Conservation (phyloP, 2,113 vertebrate genomes). For the Geothlypis trichas region DNA sequence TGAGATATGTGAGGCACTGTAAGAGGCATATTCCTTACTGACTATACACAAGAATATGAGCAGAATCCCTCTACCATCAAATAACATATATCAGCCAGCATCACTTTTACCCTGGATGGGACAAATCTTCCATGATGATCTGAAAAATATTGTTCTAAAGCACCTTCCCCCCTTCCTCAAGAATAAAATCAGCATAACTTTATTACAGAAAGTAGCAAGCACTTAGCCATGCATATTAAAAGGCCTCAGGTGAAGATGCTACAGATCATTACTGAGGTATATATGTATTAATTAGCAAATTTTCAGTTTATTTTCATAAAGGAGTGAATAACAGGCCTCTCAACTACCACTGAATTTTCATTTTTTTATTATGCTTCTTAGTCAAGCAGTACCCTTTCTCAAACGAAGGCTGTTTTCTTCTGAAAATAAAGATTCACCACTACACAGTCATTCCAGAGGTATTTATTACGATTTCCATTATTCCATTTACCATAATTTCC, state of each 20-base stretch:
- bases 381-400: neutral
- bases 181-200: neutral
- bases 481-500: neutral
- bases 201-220: neutral
- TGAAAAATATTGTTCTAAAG: neutral
- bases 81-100: neutral
- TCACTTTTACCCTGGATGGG: neutral
- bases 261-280: neutral
- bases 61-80: neutral
- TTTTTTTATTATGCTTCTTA: neutral
- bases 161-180: neutral
- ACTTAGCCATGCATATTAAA: neutral
- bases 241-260: neutral
- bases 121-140: neutral
- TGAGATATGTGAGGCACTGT: fast-evolving
- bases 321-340: neutral
- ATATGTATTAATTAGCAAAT: neutral
- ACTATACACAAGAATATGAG: neutral
- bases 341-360: neutral
- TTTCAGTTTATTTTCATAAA: neutral
- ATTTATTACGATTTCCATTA: neutral
- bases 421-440: neutral
- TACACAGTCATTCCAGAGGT: neutral
- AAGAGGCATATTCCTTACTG: neutral
- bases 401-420: neutral